Base-by-base conservation (phyloP, 2,888 invertebrate species). In the Odontocolon sp. region DNA sequence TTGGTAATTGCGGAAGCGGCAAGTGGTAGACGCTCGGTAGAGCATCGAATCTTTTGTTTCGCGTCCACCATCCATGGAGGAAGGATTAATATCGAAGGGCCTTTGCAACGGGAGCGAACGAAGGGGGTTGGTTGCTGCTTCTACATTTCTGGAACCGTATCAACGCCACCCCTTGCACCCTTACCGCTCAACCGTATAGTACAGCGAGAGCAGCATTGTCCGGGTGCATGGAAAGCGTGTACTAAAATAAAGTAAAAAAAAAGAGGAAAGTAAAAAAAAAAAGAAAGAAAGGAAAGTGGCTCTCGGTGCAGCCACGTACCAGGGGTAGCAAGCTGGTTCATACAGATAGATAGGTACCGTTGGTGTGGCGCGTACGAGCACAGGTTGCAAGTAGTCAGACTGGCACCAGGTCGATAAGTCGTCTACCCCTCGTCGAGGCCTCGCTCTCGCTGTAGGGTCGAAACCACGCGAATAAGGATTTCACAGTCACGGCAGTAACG, bases 391-490 rank as follows among this genome's bases (percentile, higher is more conserved):
- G 70, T 40, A 71, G 63, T 42, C 40, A 68, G 70, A 71, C 42
- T 68, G 64, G 56, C 56, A 40, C 68, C 85, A 86, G 88, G 87
- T 88, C 88, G 87, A 88, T 88, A 88, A 87, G 87, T 86, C 87
- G 85, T 86, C 84, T 80, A 86, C 85, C 86, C 82, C 83, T 80
- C 74, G 80, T 36, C 14, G 52, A 36, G 50, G 36, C 72, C 59
- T 56, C 14, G 61, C 57, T 45, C 33, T 54, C 31, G 9, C 61
- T 11, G 21, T 28, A n/a, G 54, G 11, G 33, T 11, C 9, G 36
- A 16, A 21, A 2, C 36, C 36, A 18, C 57, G 57, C 57, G 57
- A 23, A 23, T 40, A 50, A 28, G 50, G 50, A 23, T 26, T 11
- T 11, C 23, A 6, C 11, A 50, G 23, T 23, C n/a, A 16, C 11